These are phyloP conservation scores for Bujurquina vittata DNA, from an alignment of 2,113 vertebrate genomes.

Conservation along the genomic window DNA sequence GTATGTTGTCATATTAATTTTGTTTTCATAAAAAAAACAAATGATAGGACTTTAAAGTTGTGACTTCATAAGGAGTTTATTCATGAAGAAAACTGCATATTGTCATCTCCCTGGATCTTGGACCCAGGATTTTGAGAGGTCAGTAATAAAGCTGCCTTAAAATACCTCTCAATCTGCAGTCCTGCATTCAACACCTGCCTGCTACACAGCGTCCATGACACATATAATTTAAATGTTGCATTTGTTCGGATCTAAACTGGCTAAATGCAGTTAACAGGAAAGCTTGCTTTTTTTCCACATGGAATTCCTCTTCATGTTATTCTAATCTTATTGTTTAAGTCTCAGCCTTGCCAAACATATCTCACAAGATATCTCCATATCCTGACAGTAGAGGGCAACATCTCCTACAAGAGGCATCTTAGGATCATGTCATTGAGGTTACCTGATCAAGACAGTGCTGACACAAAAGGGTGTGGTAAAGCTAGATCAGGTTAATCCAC, in stretches of 20 bases:
- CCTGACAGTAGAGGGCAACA: neutral
- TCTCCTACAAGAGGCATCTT: neutral
- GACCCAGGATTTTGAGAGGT: no score
- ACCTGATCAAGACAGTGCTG: neutral
- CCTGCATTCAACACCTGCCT: no score
- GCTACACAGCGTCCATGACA: no score
- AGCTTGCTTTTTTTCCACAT: neutral
- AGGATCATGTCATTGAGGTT: neutral
- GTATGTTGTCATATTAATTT: constrained; percentile 6
- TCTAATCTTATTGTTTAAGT: neutral
- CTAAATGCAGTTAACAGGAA: no score
- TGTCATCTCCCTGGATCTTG: no score
- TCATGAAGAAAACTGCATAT: neutral
- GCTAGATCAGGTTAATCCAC: constrained; percentile 10
- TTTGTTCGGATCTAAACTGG: no score
- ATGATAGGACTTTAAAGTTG: neutral
- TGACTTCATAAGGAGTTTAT: neutral
- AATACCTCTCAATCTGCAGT: no score
- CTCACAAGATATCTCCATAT: neutral
- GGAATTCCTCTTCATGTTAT: neutral
- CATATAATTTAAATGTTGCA: no score
- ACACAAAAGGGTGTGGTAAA: neutral
- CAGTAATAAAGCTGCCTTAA: no score
- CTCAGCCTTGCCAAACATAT: neutral
- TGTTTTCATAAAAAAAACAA: neutral